Conservation (phyloP, 2,113 vertebrate species). For the Thryonomys swinderianus region DNA sequence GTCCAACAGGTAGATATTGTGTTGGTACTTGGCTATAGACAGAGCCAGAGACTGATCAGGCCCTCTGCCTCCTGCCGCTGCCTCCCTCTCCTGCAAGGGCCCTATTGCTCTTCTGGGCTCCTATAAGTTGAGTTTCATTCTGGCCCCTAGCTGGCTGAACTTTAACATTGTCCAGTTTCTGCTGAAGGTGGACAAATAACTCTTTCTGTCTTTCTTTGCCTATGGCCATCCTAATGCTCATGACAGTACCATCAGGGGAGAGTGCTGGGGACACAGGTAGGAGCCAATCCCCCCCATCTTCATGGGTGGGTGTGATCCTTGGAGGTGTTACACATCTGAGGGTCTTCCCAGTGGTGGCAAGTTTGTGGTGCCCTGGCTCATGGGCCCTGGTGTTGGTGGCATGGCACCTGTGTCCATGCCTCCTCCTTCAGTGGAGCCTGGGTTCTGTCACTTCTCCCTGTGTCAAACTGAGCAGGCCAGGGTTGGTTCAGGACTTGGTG, state of each 20-base stretch:
- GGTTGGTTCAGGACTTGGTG: not conserved
- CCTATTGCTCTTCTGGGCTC: rapidly evolving
- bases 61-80: rapidly evolving
- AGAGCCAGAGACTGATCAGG: rapidly evolving
- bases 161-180: not conserved
- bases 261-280: not conserved
- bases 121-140: not conserved
- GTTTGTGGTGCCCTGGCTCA: too few relatives aligned
- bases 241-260: too few relatives aligned
- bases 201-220: rapidly evolving
- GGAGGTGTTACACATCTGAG: rapidly evolving
- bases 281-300: rapidly evolving
- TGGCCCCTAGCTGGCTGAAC: rapidly evolving
- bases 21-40: rapidly evolving
- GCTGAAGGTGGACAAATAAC: rapidly evolving
- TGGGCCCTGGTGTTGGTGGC: not conserved
- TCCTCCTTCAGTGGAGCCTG: not conserved
- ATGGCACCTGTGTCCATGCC: not conserved
- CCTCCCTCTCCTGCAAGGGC: not conserved
- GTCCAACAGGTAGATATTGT: too few relatives aligned
- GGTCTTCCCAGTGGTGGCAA: not conserved
- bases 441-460: too few relatives aligned
- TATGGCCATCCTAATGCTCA: not conserved
- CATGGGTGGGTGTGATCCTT: rapidly evolving
- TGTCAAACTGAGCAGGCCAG: rapidly evolving